These are phyloP conservation scores for Branchipolynoe longqiensis DNA, from an alignment of 2,888 invertebrate genomes.

Conservation along the genomic window DNA sequence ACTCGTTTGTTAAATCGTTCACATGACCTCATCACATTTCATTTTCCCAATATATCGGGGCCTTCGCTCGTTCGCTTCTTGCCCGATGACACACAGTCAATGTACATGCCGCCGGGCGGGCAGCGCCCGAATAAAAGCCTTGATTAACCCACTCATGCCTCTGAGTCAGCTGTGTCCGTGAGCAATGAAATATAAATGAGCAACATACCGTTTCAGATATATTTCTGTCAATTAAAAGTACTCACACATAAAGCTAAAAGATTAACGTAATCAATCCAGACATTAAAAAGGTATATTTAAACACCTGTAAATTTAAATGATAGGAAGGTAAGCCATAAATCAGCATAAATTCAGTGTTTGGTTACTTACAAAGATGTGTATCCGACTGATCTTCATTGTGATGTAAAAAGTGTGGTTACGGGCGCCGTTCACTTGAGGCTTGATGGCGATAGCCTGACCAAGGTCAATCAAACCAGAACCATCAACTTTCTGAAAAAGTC, in stretches of 20 bases:
- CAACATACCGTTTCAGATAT: not conserved
- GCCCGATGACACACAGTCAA: too few relatives aligned
- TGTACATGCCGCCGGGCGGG: too few relatives aligned
- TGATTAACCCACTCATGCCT: too few relatives aligned
- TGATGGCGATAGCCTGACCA: conserved; percentile 7
- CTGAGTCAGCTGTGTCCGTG: too few relatives aligned
- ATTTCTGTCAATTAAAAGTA: not conserved
- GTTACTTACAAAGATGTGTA: conserved; percentile 48
- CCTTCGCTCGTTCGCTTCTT: too few relatives aligned
- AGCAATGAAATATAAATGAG: not conserved
- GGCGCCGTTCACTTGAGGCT: not conserved
- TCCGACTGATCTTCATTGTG: conserved; percentile 47
- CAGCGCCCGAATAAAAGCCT: too few relatives aligned
- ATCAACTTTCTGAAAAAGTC: not conserved
- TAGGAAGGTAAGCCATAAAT: not conserved
- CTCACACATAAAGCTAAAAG: not conserved
- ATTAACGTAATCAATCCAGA: not conserved
- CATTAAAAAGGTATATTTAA: not conserved
- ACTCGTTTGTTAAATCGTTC: too few relatives aligned
- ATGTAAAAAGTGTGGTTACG: conserved; percentile 42
- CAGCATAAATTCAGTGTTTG: not conserved
- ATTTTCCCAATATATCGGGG: too few relatives aligned
- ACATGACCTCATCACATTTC: too few relatives aligned
- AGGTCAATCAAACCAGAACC: conserved; percentile 17
- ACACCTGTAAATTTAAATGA: not conserved